These are phyloP conservation scores for Cynocephalus volans DNA, from an alignment of 2,113 vertebrate species.

Conservation along the genomic window DNA sequence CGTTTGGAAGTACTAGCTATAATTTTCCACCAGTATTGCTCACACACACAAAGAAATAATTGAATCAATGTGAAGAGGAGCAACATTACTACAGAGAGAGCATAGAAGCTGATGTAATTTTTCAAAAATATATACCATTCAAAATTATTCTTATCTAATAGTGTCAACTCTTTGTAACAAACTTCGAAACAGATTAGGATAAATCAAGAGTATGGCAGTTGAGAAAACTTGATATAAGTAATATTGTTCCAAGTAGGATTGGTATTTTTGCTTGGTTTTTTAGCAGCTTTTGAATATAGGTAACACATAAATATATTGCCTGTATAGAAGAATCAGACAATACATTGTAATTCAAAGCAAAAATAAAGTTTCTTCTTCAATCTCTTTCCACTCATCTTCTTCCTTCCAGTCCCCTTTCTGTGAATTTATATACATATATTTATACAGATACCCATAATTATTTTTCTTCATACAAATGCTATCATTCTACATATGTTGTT, in stretches of 20 bases:
- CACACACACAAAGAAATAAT: not conserved
- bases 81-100: not conserved
- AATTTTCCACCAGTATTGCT: not conserved
- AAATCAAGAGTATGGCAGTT: not conserved
- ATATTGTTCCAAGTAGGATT: not conserved
- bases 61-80: not conserved
- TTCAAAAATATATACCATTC: not conserved
- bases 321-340: not conserved
- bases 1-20: not conserved
- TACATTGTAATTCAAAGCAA: not conserved
- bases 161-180: not conserved
- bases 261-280: not conserved
- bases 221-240: not conserved
- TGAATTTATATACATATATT: not conserved
- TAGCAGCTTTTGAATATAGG: not conserved
- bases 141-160: not conserved
- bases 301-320: not conserved
- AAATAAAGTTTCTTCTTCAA: not conserved
- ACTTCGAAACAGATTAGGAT: not conserved
- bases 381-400: not conserved
- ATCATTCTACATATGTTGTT: not conserved
- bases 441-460: not conserved
- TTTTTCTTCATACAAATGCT: not conserved
- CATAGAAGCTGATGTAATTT: not conserved
- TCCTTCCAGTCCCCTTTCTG: not conserved